These are phyloP conservation scores for Nyctereutes procyonoides DNA, from an alignment of 2,113 vertebrate species.

Conservation along the genomic window DNA sequence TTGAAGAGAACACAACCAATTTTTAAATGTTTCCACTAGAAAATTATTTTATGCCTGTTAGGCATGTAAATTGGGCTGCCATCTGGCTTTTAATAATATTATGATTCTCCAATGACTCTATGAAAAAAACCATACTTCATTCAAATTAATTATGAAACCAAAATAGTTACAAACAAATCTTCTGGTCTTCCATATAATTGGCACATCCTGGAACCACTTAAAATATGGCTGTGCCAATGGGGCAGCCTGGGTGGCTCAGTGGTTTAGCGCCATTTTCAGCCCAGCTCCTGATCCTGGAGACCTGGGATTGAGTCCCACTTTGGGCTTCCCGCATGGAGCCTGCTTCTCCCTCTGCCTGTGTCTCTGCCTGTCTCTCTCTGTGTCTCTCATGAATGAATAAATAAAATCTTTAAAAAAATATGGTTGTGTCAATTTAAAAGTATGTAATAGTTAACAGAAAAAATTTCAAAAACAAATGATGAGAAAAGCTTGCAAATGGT, in stretches of 20 bases:
- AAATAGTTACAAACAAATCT: slow-evolving; percentile 4
- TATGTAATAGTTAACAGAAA: background rate
- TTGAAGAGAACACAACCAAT: slow-evolving; percentile 22
- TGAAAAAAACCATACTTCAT: slow-evolving; percentile 45
- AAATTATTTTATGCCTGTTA: slow-evolving; percentile 50
- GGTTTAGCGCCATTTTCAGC: too few relatives aligned
- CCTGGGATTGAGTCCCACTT: too few relatives aligned
- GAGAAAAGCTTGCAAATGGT: background rate
- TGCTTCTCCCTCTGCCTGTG: too few relatives aligned
- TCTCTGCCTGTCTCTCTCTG: too few relatives aligned
- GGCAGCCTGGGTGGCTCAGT: too few relatives aligned
- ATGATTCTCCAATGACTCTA: slow-evolving; percentile 54
- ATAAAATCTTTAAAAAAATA: background rate
- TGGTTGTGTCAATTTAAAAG: background rate
- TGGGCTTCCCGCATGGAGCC: too few relatives aligned
- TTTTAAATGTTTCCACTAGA: slow-evolving; percentile 39
- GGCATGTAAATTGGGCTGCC: slow-evolving; percentile 56
- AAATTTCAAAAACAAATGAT: background rate
- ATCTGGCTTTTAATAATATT: slow-evolving; percentile 78
- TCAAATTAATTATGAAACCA: slow-evolving; percentile 49
- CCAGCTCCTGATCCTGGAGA: too few relatives aligned
- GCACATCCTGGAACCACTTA: background rate
- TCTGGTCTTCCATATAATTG: background rate
- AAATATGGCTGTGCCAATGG: background rate
- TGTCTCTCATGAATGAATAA: too few relatives aligned